A percentile compares a stretch with the other conserved stretches of the same genome.
Evolutionary conservation across 2,797 vertebrate species (phyloP).

Genomic region (Pangasius sanitwongsei): DNA sequence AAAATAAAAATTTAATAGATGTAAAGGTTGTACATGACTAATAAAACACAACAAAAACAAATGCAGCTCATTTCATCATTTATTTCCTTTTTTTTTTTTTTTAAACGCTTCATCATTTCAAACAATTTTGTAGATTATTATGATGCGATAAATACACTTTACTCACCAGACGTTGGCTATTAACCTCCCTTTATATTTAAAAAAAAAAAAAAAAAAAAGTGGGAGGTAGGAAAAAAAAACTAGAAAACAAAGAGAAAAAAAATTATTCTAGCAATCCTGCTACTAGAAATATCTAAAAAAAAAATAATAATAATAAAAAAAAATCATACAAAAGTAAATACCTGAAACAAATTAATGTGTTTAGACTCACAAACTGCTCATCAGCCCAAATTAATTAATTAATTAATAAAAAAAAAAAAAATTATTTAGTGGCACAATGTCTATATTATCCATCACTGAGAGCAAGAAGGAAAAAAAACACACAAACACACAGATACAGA

Average conservation of each 20-base stretch:
- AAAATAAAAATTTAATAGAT: too few species aligned
- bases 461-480: constrained; percentile 21
- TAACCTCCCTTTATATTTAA: neutral
- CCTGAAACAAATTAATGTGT: constrained; percentile 25
- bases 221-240: neutral
- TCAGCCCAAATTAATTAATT: neutral
- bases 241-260: neutral
- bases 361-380: constrained; percentile 12
- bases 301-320: too few species aligned
- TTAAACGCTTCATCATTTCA: neutral
- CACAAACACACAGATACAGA: neutral
- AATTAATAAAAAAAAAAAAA: too few species aligned
- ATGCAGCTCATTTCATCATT: neutral
- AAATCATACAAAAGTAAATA: neutral
- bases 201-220: neutral
- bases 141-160: neutral
- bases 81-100: neutral
- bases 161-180: neutral
- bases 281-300: constrained; percentile 9
- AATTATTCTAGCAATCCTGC: constrained; percentile 41
- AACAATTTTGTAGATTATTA: neutral
- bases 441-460: neutral
- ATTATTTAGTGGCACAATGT: neutral
- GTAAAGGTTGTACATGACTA: neutral
- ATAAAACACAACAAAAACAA: neutral